A percentile compares a stretch with the other conserved stretches of the same genome.
phyloP scores from a whole-genome alignment of 2,113 vertebrate genomes.

The Arvicanthis niloticus region DNA sequence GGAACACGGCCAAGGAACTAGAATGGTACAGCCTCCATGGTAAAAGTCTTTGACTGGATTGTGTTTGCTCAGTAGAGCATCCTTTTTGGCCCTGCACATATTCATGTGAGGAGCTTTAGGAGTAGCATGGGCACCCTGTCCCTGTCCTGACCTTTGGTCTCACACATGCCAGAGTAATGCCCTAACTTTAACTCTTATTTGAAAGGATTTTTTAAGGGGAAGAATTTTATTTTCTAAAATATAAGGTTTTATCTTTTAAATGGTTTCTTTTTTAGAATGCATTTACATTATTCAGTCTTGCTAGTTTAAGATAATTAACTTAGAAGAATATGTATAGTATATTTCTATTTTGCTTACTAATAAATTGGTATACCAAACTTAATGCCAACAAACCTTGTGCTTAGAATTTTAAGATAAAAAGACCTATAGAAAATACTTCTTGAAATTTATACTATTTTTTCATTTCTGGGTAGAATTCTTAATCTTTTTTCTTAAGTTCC shows the following conservation, averaged over 20 bases:
- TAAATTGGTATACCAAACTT: conserved; percentile 59
- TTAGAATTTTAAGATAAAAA: conserved; percentile 76
- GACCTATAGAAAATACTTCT: conserved; percentile 58
- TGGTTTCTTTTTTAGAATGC: conserved; percentile 66
- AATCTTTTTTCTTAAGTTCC: conserved; percentile 54
- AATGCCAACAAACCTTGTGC: conserved; percentile 63
- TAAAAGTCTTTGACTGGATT: conserved; percentile 7
- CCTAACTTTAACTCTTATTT: conserved; percentile 64
- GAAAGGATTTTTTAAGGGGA: conserved; percentile 58
- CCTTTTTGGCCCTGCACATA: conserved; percentile 24
- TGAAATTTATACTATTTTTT: conserved; percentile 67
- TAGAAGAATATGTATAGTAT: conserved; percentile 59
- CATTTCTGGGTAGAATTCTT: conserved; percentile 61
- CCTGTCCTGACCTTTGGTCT: conserved; percentile 33
- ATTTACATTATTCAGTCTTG: conserved; percentile 56
- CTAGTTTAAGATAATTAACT: conserved; percentile 63
- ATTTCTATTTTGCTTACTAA: conserved; percentile 69
- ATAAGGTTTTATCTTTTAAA: conserved; percentile 72
- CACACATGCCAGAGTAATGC: conserved; percentile 14
- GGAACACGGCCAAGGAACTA: neutral
- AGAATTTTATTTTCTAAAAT: conserved; percentile 63
- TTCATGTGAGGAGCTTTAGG: conserved; percentile 9
- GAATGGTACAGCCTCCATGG: neutral
- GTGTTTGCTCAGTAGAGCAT: conserved; percentile 20
- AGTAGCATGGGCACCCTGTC: neutral